Evolutionary conservation across 2,888 invertebrate species (phyloP).

Genomic region (Yponomeuta plumbellus): DNA sequence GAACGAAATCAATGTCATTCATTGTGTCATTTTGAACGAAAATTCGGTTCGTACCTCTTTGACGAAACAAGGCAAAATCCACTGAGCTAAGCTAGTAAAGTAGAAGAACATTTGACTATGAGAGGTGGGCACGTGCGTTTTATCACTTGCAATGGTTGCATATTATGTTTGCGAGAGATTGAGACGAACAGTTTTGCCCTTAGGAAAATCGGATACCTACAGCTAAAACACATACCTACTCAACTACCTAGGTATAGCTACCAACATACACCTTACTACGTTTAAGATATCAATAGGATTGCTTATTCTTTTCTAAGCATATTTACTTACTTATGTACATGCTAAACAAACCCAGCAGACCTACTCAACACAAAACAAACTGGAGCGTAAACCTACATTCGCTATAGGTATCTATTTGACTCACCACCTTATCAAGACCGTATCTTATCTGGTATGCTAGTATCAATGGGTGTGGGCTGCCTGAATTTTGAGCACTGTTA

Average conservation of each 20-base stretch:
- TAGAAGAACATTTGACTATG: not conserved
- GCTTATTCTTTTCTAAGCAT: too few relatives aligned
- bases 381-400: conserved; percentile 1
- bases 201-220: not conserved
- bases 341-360: not conserved
- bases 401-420: conserved; percentile 46
- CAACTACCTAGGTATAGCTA: not conserved
- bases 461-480: conserved; percentile 56
- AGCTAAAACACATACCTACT: not conserved
- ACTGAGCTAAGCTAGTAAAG: not conserved
- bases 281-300: too few relatives aligned
- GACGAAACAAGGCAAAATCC: not conserved
- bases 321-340: not conserved
- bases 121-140: not conserved
- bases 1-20: not conserved
- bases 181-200: not conserved
- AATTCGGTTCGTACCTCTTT: not conserved
- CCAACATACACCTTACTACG: too few relatives aligned
- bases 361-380: not conserved
- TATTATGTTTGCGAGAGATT: not conserved
- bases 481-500: conserved; percentile 33
- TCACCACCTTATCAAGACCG: conserved; percentile 48
- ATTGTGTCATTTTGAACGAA: not conserved
- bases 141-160: not conserved
- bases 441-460: conserved; percentile 57